These are phyloP conservation scores for Melanotaenia parkinsoni DNA, from an alignment of 2,797 vertebrate species.

Conservation along the genomic window DNA sequence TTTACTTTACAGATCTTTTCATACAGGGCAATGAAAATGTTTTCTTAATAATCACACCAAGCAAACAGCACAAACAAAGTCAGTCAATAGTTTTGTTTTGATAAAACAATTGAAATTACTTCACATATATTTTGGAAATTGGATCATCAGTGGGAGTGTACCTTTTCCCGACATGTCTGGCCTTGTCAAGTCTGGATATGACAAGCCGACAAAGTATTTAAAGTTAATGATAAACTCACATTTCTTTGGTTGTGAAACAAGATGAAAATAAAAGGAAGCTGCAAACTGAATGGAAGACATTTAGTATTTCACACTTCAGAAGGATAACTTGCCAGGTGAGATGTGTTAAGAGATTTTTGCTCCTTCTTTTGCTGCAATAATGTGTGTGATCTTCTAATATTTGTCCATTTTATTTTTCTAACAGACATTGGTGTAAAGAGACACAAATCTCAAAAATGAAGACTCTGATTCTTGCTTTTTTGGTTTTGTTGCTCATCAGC, in stretches of 20 bases:
- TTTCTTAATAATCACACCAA: neutral
- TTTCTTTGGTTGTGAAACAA: neutral
- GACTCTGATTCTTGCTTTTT: neutral
- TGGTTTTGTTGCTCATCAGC: neutral
- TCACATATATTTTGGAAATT: neutral
- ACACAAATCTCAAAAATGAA: neutral
- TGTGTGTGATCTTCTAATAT: neutral
- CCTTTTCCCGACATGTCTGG: neutral
- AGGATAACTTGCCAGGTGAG: neutral
- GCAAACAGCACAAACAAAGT: no score
- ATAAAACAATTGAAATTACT: no score
- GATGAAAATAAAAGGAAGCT: neutral
- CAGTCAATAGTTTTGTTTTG: neutral
- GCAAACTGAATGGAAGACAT: neutral
- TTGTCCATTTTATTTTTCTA: neutral
- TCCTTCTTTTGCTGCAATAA: neutral
- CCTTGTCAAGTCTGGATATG: neutral
- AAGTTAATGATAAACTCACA: neutral
- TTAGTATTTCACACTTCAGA: neutral
- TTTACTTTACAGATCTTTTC: neutral
- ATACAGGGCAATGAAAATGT: neutral
- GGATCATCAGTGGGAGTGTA: neutral
- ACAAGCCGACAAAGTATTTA: neutral
- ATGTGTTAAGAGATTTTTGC: neutral
- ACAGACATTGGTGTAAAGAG: neutral